A percentile compares a stretch with the other conserved stretches of the same genome.
phyloP scores from a whole-genome alignment of 1,140 invertebrate species.

The Cyphomyrmex costatus region DNA sequence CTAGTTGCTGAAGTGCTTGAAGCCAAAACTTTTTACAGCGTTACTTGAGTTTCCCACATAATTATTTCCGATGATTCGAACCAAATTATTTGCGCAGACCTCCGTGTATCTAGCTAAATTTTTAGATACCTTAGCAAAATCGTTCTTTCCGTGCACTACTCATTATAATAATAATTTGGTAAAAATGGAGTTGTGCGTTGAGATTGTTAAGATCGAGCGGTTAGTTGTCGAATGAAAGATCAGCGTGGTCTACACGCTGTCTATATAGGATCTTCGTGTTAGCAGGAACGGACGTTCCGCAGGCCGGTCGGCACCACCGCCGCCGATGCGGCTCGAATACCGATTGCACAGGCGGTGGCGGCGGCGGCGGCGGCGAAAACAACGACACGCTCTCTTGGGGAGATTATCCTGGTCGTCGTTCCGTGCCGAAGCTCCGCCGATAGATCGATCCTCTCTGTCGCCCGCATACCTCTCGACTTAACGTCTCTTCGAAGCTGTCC shows the following conservation, averaged over 20 bases:
- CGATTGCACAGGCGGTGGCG: conserved; percentile 53
- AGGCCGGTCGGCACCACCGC: conserved; percentile 17
- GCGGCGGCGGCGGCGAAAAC: conserved; percentile 43
- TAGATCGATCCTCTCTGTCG: conserved; percentile 83
- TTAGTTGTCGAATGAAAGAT: conserved; percentile 22
- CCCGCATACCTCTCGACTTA: conserved; percentile 77
- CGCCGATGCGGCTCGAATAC: conserved; percentile 51
- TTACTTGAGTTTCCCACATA: too few species aligned
- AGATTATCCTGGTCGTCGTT: conserved; percentile 79
- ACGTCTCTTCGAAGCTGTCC: conserved; percentile 63
- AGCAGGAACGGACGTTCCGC: conserved; percentile 35
- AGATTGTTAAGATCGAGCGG: background rate
- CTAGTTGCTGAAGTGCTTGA: too few species aligned
- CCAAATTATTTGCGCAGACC: too few species aligned
- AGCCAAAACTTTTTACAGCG: too few species aligned
- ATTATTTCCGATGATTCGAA: too few species aligned
- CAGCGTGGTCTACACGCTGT: background rate
- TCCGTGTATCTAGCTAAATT: too few species aligned
- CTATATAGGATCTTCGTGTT: background rate
- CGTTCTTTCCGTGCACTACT: too few species aligned
- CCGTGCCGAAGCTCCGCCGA: conserved; percentile 80
- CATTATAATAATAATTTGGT: too few species aligned
- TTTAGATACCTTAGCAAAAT: too few species aligned
- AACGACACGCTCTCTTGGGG: conserved; percentile 67
- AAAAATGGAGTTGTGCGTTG: background rate